These are phyloP conservation scores for Dipodomys stephensi DNA, from an alignment of 2,113 vertebrate genomes.

Conservation along the genomic window DNA sequence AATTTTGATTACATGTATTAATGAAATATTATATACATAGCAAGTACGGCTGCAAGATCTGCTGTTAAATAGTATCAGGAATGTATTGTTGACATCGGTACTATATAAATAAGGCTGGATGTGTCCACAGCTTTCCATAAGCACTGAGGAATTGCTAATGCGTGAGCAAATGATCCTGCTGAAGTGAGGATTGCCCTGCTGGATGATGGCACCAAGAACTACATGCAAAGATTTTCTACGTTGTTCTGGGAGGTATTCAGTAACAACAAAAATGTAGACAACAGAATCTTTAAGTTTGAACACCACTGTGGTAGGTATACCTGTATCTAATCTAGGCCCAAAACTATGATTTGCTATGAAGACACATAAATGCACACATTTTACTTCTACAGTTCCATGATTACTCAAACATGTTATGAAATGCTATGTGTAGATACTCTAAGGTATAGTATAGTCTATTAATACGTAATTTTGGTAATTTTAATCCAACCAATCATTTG, in stretches of 20 bases:
- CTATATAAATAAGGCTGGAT: neutral
- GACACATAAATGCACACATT: neutral
- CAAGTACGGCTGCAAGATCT: neutral
- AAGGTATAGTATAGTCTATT: neutral
- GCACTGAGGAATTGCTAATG: neutral
- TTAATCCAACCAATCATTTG: neutral
- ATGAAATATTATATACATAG: too few species aligned
- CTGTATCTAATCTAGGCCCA: neutral
- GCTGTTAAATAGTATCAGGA: neutral
- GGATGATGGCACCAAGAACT: neutral
- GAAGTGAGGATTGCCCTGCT: neutral
- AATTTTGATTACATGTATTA: too few species aligned
- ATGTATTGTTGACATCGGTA: neutral
- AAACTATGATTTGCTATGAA: neutral
- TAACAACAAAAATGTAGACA: neutral
- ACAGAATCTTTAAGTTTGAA: neutral
- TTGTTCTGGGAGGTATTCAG: neutral
- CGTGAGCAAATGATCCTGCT: neutral
- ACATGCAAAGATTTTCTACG: neutral
- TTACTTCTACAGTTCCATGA: neutral
- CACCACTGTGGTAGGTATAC: neutral
- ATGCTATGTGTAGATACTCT: neutral
- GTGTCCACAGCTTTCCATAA: neutral
- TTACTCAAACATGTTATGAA: neutral
- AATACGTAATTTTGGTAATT: conserved; percentile 5